A percentile compares a stretch with the other conserved stretches of the same genome.
Evolutionary conservation across 2,113 vertebrate genomes (phyloP).

Genomic region (Xenus cinereus): DNA sequence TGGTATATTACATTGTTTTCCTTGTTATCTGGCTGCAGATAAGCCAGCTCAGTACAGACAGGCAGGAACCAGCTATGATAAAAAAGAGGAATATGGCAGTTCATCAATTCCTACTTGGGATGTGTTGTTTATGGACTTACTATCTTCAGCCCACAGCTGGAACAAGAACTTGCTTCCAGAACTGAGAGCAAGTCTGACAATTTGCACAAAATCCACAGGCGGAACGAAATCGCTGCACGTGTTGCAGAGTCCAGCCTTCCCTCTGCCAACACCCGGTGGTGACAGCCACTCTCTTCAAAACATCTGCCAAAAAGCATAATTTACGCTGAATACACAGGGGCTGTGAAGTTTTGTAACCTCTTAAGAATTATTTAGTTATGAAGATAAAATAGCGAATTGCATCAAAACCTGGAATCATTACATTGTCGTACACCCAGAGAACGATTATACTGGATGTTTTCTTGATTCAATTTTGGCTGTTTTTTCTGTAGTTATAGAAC

Average conservation of each 20-base stretch:
- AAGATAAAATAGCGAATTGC: background rate
- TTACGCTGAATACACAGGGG: background rate
- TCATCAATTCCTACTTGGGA: background rate
- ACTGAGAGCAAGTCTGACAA: background rate
- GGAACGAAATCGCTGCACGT: accelerated
- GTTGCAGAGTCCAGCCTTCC: background rate
- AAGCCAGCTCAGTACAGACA: background rate
- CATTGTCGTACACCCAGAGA: background rate
- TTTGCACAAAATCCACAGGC: background rate
- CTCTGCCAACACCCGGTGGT: accelerated
- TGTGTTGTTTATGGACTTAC: background rate
- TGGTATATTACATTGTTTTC: background rate
- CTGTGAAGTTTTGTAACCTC: background rate
- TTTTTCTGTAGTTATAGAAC: background rate
- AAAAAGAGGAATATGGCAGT: background rate
- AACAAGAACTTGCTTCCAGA: background rate
- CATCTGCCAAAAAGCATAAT: accelerated
- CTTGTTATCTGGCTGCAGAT: background rate
- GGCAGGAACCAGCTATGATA: background rate
- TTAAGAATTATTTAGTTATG: background rate
- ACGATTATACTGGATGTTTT: background rate
- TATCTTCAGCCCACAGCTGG: background rate
- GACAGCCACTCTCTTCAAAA: background rate
- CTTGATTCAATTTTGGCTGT: accelerated
- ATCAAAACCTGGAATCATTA: background rate